Evolutionary conservation across 2,888 invertebrate genomes (phyloP), one percentile per base, ranked within the genome.

Genomic region (Pimpla rufipes): DNA sequence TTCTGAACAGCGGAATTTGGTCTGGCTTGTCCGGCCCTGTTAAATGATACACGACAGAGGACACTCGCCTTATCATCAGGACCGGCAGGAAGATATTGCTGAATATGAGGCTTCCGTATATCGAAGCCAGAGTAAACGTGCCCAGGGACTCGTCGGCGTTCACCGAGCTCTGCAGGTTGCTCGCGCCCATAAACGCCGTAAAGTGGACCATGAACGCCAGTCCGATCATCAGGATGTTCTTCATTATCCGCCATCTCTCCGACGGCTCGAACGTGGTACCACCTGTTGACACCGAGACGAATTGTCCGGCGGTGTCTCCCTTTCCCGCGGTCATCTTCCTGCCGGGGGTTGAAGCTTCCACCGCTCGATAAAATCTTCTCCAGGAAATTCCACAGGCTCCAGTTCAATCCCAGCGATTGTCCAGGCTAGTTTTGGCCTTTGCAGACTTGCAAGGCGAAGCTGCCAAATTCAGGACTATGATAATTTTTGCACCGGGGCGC

Each of bases 161-260:
- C 75, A 98, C 95, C 0, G 97, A 97, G 91, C 97, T 98, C 93
- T 97, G 97, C 52, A 97, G 94, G 93, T 97, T 97, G 68, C 97
- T 96, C 1, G 97, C 96, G 4, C 97, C 97, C 93, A 97, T 97
- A 93, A 98, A 99, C 5, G 98, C 98, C 0, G 98, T 98, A 94
- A 99, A 98, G 87, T 98, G 97, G 88, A 98, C 95, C 96, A 98
- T 97, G 93, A 98, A 98, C 0, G 98, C 98, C 82, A 97, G 94
- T 1, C 98, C 97, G 70, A 98, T 95, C 47, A 98, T 95, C 84
- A 97, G 93, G 57, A 98, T 96, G 93, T 98, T 98, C 89, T 96
- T 96, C 91, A 97, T 95, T 89, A 98, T 98, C 62, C 97, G 95
- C 94, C 96, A 95, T 93, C 95, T 95, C 91, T 97, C 97, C 35